Evolutionary conservation across 1,140 invertebrate genomes (phyloP).

Genomic region (Onthophagus taurus): DNA sequence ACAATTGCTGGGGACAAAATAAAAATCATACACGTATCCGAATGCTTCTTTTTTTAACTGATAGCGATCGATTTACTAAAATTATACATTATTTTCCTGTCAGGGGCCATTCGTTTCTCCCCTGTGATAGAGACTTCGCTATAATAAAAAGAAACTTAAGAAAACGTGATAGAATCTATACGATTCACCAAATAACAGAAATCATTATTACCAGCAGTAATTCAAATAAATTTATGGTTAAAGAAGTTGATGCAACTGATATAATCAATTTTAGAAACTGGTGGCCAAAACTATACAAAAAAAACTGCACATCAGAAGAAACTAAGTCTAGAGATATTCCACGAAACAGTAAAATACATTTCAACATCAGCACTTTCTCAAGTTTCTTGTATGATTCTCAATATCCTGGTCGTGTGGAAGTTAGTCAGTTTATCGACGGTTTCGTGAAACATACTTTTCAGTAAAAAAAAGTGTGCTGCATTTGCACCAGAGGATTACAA

Average conservation of each 20-base stretch:
- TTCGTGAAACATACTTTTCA: no score
- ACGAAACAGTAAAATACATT: no score
- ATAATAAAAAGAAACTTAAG: not conserved
- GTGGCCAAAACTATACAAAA: not conserved
- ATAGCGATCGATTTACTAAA: not conserved
- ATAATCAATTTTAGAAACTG: not conserved
- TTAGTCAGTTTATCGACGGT: no score
- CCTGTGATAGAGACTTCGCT: no score
- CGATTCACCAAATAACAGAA: not conserved
- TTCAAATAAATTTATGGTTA: not conserved
- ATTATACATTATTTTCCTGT: not conserved
- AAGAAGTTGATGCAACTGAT: no score
- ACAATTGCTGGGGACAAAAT: conserved; percentile 10
- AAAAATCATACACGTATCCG: conserved; percentile 7
- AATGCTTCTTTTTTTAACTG: conserved; percentile 8
- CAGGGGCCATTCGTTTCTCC: no score
- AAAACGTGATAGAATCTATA: not conserved
- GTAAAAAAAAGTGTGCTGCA: no score
- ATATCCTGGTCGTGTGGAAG: no score
- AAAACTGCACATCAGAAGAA: not conserved
- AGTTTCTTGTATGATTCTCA: no score
- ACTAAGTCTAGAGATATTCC: no score
- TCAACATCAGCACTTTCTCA: no score
- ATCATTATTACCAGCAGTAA: not conserved
- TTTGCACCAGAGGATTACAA: no score